A percentile compares a stretch with the other conserved stretches of the same genome.
phyloP scores from a whole-genome alignment of 2,113 vertebrate genomes.

The Nasalis larvatus region DNA sequence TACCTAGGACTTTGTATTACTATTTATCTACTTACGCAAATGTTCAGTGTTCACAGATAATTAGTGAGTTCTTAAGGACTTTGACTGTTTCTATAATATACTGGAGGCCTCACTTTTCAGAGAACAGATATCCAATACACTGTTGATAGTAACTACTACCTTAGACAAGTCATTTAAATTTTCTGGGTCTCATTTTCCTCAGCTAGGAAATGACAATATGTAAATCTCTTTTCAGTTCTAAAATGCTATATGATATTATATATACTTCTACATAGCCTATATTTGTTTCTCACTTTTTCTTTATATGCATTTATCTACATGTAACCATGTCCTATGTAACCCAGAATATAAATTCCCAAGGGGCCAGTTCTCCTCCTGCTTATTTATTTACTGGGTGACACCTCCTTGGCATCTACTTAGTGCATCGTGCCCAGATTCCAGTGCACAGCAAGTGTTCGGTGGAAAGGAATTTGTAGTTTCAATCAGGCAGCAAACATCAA shows the following conservation, averaged over 20 bases:
- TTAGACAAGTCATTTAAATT: background rate
- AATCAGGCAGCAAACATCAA: constrained; percentile 15
- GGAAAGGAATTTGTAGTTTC: constrained; percentile 29
- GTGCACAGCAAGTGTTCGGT: background rate
- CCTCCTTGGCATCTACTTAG: background rate
- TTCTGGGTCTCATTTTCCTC: background rate
- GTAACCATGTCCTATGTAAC: background rate
- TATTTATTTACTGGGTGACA: background rate
- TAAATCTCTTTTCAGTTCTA: background rate
- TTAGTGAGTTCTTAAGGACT: constrained; percentile 40
- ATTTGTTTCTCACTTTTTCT: background rate
- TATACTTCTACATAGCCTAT: background rate
- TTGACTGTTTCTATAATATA: background rate
- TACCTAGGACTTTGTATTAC: background rate
- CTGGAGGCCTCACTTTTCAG: constrained; percentile 44
- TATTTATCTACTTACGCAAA: constrained; percentile 23
- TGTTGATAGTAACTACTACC: background rate
- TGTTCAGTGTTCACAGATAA: background rate
- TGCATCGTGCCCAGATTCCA: constrained; percentile 5
- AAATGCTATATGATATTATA: background rate
- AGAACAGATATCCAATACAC: constrained; percentile 13
- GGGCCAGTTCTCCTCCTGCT: background rate
- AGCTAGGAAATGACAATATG: constrained; percentile 29
- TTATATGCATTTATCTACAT: background rate
- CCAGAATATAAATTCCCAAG: background rate